phyloP scores from a whole-genome alignment of 2,797 vertebrate genomes.

The Gymnothorax reevesii region DNA sequence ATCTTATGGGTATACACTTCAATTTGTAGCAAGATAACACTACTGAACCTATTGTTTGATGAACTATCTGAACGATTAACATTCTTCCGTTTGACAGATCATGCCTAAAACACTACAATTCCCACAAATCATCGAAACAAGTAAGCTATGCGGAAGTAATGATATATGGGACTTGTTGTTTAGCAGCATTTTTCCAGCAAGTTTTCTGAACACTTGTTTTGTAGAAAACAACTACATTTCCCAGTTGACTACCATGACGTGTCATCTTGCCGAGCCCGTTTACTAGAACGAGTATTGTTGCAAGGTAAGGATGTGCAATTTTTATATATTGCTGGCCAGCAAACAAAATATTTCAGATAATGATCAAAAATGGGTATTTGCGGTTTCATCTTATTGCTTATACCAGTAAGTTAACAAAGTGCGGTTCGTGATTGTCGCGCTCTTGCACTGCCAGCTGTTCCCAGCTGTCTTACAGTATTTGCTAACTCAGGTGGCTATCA shows the following conservation, averaged over 20 bases:
- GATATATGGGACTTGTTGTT: conserved; percentile 28
- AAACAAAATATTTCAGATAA: background rate
- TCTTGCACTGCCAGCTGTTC: background rate
- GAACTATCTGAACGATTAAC: background rate
- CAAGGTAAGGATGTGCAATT: conserved; percentile 26
- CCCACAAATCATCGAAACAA: conserved; percentile 11
- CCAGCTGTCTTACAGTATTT: background rate
- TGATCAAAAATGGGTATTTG: background rate
- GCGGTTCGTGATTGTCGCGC: background rate
- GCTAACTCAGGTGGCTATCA: background rate
- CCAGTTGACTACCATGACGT: background rate
- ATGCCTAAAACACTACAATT: conserved; percentile 9
- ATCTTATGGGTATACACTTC: background rate
- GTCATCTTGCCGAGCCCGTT: background rate
- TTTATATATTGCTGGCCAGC: background rate
- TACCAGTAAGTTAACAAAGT: background rate
- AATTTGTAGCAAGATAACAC: background rate
- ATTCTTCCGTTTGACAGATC: conserved; percentile 4
- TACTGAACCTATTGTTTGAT: background rate
- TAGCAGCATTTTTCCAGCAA: background rate
- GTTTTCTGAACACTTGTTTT: background rate
- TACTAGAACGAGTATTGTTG: conserved; percentile 10
- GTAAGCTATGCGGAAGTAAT: background rate
- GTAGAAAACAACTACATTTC: conserved; percentile 33
- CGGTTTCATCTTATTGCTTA: background rate